Percentiles rank a stretch among this genome's conserved stretches.
Evolutionary conservation across 2,113 vertebrate species (phyloP).

Genomic region (Melanerpes formicivorus): DNA sequence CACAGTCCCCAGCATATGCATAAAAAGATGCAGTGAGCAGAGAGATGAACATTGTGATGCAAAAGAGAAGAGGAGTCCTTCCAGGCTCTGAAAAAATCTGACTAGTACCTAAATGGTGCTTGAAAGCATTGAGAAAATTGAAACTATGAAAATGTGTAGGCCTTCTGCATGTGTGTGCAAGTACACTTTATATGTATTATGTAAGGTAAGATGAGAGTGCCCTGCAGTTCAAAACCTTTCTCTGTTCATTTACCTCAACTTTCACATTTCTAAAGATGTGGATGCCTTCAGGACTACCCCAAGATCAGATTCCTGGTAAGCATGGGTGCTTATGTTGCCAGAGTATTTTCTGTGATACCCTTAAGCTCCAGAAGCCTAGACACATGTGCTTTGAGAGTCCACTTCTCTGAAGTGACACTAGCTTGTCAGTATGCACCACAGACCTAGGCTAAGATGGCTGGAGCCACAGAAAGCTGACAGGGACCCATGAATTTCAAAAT

Average conservation of each 20-base stretch:
- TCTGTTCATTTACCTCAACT: not conserved
- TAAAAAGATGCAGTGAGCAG: not conserved
- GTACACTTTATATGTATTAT: not conserved
- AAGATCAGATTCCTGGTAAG: not conserved
- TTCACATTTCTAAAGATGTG: not conserved
- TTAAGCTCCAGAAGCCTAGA: not conserved
- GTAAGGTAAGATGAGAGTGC: not conserved
- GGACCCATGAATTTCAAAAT: not conserved
- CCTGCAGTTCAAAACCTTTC: not conserved
- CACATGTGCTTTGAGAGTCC: not conserved
- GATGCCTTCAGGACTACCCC: not conserved
- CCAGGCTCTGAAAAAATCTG: not conserved
- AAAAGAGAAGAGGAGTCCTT: not conserved
- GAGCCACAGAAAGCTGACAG: not conserved
- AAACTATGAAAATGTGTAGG: not conserved
- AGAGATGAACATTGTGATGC: accelerated
- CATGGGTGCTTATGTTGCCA: not conserved
- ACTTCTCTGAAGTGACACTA: not conserved
- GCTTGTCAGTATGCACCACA: accelerated
- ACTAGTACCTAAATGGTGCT: not conserved
- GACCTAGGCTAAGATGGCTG: not conserved
- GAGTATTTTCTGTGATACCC: accelerated
- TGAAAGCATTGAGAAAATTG: not conserved
- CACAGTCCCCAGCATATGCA: not conserved
- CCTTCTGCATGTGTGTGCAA: not conserved